Evolutionary conservation across 1,140 invertebrate species (phyloP), one percentile per base, ranked within the genome.

Genomic region (Physella acuta): DNA sequence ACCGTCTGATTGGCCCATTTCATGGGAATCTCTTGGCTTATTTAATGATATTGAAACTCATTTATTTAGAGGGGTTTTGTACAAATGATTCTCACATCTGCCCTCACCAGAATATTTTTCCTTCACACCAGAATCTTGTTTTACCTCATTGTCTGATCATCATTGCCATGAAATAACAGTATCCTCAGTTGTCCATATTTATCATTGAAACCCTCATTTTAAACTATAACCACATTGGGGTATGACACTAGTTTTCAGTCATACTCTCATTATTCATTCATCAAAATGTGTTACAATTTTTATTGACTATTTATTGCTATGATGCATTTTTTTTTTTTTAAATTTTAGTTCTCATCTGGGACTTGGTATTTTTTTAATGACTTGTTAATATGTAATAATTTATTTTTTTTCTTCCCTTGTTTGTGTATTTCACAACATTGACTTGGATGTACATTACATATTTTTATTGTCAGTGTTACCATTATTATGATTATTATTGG

Each of bases 361-460:
- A 61, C 16, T 39, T 20, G 59, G 34, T 61, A 61, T 11, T 11
- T 61, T 58, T 61, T 61, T 2, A 61, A 61, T 61, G 30, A 61
- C 36, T 61, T 61, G 59, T 61, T 61, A 61, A 44, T 39, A 44
- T 58, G 30, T 2, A 17, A 34, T 44, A 44, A 3, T 24, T 61
- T 34, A 61, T 61, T 61, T 61, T 61, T 8, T 61, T 36, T 34
- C n/a, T n/a, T n/a, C n/a, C n/a, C n/a, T n/a, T 26, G 28, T 26
- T 24, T 39, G 33, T 44, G n/a, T 3, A 36, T 61, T 14, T 61
- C 36, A 44, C 3, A 36, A 37, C 59, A 61, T 61, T 39, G 36
- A 61, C n/a, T 61, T 61, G 16, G 8, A 61, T 61, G 59, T 61
- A 61, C 59, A 61, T 3, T 61, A 30, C 36, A 61, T 61, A 61